Percentiles rank a stretch among this genome's conserved stretches.
Evolutionary conservation across 2,888 invertebrate genomes (phyloP).

Genomic region (Caenorhabditis imperialis): DNA sequence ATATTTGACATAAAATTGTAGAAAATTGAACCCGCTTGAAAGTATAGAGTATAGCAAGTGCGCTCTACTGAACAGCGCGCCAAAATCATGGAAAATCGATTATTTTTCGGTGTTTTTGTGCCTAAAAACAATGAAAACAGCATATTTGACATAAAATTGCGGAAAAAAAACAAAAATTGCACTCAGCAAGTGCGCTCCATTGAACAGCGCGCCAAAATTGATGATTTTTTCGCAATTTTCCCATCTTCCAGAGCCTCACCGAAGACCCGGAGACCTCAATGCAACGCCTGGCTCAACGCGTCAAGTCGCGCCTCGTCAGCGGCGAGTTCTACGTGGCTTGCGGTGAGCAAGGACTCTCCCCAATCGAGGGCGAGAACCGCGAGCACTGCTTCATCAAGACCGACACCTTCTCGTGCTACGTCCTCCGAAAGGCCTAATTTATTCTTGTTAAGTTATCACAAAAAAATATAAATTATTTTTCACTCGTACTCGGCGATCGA

Average conservation of each 20-base stretch:
- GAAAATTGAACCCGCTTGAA: too few species aligned
- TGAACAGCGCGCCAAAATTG: too few species aligned
- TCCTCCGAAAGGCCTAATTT: conserved; percentile 60
- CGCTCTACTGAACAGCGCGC: too few species aligned
- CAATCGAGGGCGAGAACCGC: conserved; percentile 57
- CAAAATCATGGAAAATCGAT: too few species aligned
- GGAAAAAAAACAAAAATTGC: too few species aligned
- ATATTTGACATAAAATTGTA: too few species aligned
- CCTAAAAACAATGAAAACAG: too few species aligned
- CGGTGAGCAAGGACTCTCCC: conserved; percentile 60
- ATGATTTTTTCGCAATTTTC: too few species aligned
- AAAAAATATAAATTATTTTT: conserved; percentile 18
- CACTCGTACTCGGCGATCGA: conserved; percentile 61
- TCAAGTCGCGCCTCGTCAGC: conserved; percentile 57
- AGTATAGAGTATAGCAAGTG: too few species aligned
- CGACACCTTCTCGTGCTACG: conserved; percentile 58
- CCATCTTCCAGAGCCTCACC: conserved; percentile 50
- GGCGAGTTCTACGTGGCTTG: conserved; percentile 66
- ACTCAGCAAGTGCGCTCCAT: too few species aligned
- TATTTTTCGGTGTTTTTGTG: too few species aligned
- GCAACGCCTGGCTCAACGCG: conserved; percentile 56
- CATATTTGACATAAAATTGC: too few species aligned
- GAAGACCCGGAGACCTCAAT: conserved; percentile 59
- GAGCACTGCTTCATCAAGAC: conserved; percentile 63
- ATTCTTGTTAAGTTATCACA: not conserved